Percentiles rank a stretch among this genome's conserved stretches.
Evolutionary conservation across 2,113 vertebrate species (phyloP).

Genomic region (Bambusicola thoracicus): DNA sequence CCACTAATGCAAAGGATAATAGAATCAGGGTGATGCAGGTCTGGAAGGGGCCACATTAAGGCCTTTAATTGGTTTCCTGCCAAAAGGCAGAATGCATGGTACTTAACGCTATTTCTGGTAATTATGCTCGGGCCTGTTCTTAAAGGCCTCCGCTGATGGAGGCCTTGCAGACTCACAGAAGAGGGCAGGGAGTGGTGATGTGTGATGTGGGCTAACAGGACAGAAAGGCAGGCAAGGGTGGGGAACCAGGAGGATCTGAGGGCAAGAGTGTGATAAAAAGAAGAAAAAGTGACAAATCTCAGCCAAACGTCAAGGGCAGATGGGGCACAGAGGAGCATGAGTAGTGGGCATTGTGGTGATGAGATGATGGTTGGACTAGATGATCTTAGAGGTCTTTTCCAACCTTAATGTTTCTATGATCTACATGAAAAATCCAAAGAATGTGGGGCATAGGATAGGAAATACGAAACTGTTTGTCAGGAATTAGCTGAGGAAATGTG

Average conservation of each 20-base stretch:
- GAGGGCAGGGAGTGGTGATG: neutral
- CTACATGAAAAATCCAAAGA: constrained; percentile 3
- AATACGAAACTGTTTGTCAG: neutral
- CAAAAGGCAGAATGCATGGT: constrained; percentile 20
- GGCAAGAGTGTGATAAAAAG: neutral
- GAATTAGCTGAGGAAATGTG: neutral
- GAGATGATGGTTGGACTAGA: too few relatives aligned
- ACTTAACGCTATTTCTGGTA: constrained; percentile 45
- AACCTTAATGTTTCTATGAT: too few relatives aligned
- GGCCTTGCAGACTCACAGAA: neutral
- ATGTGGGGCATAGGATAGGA: neutral
- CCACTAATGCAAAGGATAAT: constrained; percentile 48
- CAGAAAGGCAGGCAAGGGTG: neutral
- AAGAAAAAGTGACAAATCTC: neutral
- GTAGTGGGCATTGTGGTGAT: too few relatives aligned
- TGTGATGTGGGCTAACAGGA: neutral
- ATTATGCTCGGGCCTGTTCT: constrained; percentile 18
- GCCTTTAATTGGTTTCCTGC: constrained; percentile 56
- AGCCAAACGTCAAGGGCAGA: neutral
- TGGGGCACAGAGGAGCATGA: too few relatives aligned
- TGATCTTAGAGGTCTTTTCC: too few relatives aligned
- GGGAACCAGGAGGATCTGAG: neutral
- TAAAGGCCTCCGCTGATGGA: neutral
- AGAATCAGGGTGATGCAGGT: constrained; percentile 28
- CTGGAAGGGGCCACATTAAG: constrained; percentile 35